A percentile compares a stretch with the other conserved stretches of the same genome.
Conservation (phyloP, 2,113 vertebrate species). For the cat (Felis catus) region DNA sequence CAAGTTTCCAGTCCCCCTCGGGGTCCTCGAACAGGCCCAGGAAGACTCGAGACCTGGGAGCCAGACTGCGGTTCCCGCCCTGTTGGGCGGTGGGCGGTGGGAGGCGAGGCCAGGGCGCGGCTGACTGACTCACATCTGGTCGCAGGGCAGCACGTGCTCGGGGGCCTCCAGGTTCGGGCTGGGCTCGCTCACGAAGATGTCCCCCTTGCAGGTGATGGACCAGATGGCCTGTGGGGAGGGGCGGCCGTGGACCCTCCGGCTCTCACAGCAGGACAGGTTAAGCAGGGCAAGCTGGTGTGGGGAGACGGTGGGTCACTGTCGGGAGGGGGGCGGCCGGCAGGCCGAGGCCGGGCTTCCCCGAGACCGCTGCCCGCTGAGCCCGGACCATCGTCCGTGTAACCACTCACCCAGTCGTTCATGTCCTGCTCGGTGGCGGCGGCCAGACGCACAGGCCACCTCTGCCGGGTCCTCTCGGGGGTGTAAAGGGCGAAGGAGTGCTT, state of each 20-base stretch:
- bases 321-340: background rate
- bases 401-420: conserved; percentile 96
- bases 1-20: background rate
- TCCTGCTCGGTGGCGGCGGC: conserved; percentile 94
- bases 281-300: conserved; percentile 91
- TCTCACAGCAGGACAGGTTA: conserved; percentile 93
- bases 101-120: accelerated
- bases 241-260: conserved; percentile 91
- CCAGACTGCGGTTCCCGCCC: background rate
- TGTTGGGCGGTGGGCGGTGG: too few relatives aligned
- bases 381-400: accelerated
- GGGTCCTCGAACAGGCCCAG: background rate
- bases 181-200: conserved; percentile 97
- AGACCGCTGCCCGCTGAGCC: accelerated
- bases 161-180: conserved; percentile 88
- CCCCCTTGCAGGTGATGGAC: conserved; percentile 97
- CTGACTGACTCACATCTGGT: conserved; percentile 93
- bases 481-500: conserved; percentile 97
- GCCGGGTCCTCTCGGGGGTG: conserved; percentile 93
- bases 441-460: conserved; percentile 95
- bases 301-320: background rate
- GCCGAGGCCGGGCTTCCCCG: background rate
- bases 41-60: background rate
- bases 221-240: conserved; percentile 95
- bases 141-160: conserved; percentile 89